Base-by-base conservation (phyloP, 2,888 invertebrate genomes). In the Schrankia costaestrigalis region DNA sequence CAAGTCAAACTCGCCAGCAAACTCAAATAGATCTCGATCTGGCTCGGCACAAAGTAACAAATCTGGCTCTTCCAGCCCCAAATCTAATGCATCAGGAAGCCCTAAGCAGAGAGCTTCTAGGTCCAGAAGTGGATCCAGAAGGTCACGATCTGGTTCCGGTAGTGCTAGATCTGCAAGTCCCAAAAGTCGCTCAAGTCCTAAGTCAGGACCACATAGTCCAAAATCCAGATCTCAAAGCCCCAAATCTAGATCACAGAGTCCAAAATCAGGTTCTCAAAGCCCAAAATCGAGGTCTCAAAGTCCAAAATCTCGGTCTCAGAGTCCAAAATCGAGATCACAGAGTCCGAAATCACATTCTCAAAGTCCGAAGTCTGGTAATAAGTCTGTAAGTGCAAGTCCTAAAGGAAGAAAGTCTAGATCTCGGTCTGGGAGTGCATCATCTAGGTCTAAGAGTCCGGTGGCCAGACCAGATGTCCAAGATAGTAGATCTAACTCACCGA, bases 401-500 rank as follows among this genome's bases (percentile, higher is more conserved):
- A 78, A 76, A 26, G 72, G 70, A 31, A 70, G 71, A 14, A 78
- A 77, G 41, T 69, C 77, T 0, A 47, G 63, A 11, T 69, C 69
- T 3, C 35, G 61, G 13, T 56, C 56, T 0, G 71, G 72, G 0
- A 75, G 82, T 63, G 71, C 63, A 1, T 71, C 78, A 0, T 77
- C 80, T 11, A 69, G 71, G 31, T 78, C 82, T 2, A 77, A 79
- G 35, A 81, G 82, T 45, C 80, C 80, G 2, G 71, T 55, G 5
- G 62, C 61, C 1, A 67, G 71, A 29, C 78, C 72, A 14, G 75
- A 78, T 51, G 71, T 64, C 0, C 74, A 76, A 17, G 88, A 87
- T 31, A 89, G 89, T 43, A 66, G 87, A 33, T 90, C 90, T 1
- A 89, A 88, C 41, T 87, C 89, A 1, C 89, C 90, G 0, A 85